phyloP scores from a whole-genome alignment of 2,888 invertebrate species.

The Sarcophaga rosellei region DNA sequence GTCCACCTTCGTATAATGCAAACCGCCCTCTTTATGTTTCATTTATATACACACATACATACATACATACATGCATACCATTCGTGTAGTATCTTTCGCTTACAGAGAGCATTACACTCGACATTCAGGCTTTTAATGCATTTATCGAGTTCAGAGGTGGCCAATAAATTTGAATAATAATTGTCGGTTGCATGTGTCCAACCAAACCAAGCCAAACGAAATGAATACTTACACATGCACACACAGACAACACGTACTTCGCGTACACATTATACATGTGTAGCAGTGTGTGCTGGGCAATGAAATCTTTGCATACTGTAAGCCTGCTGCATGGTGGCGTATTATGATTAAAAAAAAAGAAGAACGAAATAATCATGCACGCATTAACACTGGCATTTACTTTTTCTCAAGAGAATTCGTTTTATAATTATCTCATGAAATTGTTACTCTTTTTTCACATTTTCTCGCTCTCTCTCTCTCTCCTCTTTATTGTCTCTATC shows the following conservation, averaged over 20 bases:
- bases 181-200: slow-evolving; percentile 74
- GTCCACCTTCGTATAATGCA: neutral
- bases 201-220: neutral
- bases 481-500: no score
- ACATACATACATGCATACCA: slow-evolving; percentile 10
- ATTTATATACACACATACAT: neutral
- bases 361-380: neutral
- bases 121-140: slow-evolving; percentile 73
- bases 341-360: slow-evolving; percentile 44
- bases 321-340: slow-evolving; percentile 3
- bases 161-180: slow-evolving; percentile 80
- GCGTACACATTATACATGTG: neutral
- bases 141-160: slow-evolving; percentile 79
- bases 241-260: neutral
- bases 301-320: slow-evolving; percentile 18
- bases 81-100: slow-evolving; percentile 56
- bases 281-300: neutral
- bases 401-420: slow-evolving; percentile 52
- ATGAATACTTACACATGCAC: neutral
- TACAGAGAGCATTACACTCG: slow-evolving; percentile 68
- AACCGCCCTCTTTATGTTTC: neutral
- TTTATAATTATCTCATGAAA: slow-evolving; percentile 64
- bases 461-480: neutral
- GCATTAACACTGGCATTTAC: slow-evolving; percentile 46
- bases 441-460: slow-evolving; percentile 15